Conservation (phyloP, 2,797 vertebrate genomes). For the Lithobates sylvaticus region DNA sequence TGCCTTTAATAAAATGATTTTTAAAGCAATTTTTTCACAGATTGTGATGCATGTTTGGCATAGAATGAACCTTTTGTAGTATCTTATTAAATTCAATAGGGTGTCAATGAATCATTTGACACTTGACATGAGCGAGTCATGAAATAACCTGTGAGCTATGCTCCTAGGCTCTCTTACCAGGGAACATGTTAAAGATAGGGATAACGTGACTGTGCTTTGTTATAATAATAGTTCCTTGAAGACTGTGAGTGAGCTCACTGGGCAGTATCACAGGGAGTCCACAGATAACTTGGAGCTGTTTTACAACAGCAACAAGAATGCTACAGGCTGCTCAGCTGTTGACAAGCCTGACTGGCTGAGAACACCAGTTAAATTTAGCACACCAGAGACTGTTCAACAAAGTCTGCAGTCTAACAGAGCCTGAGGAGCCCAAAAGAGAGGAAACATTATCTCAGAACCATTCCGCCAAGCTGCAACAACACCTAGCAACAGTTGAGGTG, state of each 20-base stretch:
- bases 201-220: constrained; percentile 35
- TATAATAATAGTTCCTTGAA: constrained; percentile 49
- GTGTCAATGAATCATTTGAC: not conserved
- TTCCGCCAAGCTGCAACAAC: constrained; percentile 79
- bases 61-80: too few species aligned
- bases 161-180: not conserved
- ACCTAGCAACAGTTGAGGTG: constrained; percentile 81
- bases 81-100: too few species aligned
- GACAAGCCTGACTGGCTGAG: constrained; percentile 87
- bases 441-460: constrained; percentile 80
- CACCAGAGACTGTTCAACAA: constrained; percentile 76
- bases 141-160: not conserved
- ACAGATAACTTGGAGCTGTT: constrained; percentile 90
- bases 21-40: too few species aligned
- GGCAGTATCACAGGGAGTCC: constrained; percentile 69
- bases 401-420: constrained; percentile 79
- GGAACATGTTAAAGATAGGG: constrained; percentile 9
- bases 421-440: constrained; percentile 75
- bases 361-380: constrained; percentile 95
- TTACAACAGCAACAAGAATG: constrained; percentile 78
- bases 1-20: too few species aligned
- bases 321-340: constrained; percentile 90
- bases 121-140: not conserved
- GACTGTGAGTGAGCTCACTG: constrained; percentile 67
- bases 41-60: too few species aligned